Conservation (phyloP, 1,140 invertebrate genomes). For the Pseudomyrmex cubaensis region DNA sequence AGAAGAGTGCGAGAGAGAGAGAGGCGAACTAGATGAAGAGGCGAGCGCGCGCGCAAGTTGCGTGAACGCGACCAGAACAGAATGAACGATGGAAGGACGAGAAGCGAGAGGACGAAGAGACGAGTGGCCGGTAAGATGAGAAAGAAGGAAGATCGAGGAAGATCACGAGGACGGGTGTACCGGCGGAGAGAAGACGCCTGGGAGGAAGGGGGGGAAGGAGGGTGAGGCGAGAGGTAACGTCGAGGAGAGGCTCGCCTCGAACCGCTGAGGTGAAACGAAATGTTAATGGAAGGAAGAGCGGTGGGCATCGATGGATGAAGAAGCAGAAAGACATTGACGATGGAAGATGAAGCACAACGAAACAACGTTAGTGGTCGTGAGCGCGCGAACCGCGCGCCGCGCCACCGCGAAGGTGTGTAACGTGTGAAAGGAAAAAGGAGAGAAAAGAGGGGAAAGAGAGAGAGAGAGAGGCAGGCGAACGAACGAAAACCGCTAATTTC, state of each 20-base stretch:
- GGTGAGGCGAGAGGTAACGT: neutral
- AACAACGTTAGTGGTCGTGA: constrained; percentile 35
- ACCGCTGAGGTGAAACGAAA: constrained; percentile 61
- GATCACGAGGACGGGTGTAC: constrained; percentile 50
- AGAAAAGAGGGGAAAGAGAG: too few species aligned
- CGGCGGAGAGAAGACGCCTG: neutral
- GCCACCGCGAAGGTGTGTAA: constrained; percentile 47
- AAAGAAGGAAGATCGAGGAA: constrained; percentile 66
- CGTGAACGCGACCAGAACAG: constrained; percentile 56
- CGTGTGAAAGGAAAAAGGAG: constrained; percentile 58
- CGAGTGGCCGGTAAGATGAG: constrained; percentile 38
- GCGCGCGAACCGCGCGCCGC: constrained; percentile 48
- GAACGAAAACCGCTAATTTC: constrained; percentile 60
- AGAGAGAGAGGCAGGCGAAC: constrained; percentile 24
- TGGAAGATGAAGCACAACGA: constrained; percentile 60
- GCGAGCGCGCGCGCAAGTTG: constrained; percentile 37
- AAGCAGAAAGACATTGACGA: constrained; percentile 55
- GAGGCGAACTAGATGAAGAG: constrained; percentile 46
- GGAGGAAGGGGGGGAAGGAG: neutral
- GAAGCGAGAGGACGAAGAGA: constrained; percentile 23
- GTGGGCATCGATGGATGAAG: constrained; percentile 41
- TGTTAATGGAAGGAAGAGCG: constrained; percentile 59
- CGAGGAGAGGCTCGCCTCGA: constrained; percentile 36
- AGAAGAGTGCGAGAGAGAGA: constrained; percentile 49
- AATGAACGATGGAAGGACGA: constrained; percentile 46